These are phyloP conservation scores for Phoxinus dragarum DNA, from an alignment of 2,797 vertebrate species.

Conservation along the genomic window DNA sequence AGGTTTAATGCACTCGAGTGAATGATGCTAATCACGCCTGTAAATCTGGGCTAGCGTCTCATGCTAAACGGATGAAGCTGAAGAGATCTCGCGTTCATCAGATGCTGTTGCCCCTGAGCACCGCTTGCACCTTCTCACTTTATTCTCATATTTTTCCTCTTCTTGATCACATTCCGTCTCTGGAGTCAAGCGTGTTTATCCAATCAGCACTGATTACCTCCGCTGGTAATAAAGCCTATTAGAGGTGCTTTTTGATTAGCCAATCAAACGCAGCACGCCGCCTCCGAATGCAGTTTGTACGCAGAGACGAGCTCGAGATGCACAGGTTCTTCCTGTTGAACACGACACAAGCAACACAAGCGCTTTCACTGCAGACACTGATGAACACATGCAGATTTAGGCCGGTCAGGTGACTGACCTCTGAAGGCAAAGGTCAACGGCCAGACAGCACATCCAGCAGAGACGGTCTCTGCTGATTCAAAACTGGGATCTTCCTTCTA, in stretches of 20 bases:
- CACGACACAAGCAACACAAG: background rate
- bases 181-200: conserved; percentile 24
- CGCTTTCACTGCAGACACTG: background rate
- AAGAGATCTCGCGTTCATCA: background rate
- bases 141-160: background rate
- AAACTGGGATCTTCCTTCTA: background rate
- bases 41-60: conserved; percentile 32
- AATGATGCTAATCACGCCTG: conserved; percentile 28
- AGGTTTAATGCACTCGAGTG: background rate
- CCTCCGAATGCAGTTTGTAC: conserved; percentile 18
- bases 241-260: conserved; percentile 56
- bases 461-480: background rate
- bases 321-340: background rate
- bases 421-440: conserved; percentile 11
- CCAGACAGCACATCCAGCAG: background rate
- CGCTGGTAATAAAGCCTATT: conserved; percentile 52
- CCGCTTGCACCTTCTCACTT: background rate
- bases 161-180: background rate
- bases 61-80: conserved; percentile 16
- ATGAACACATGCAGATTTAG: background rate
- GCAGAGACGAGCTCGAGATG: background rate
- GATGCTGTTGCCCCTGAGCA: background rate
- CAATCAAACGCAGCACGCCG: conserved; percentile 54
- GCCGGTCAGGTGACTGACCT: background rate
- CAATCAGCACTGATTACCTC: conserved; percentile 47